Conservation (phyloP, 2,888 invertebrate genomes). For the Acanthacorydalis orientalis region DNA sequence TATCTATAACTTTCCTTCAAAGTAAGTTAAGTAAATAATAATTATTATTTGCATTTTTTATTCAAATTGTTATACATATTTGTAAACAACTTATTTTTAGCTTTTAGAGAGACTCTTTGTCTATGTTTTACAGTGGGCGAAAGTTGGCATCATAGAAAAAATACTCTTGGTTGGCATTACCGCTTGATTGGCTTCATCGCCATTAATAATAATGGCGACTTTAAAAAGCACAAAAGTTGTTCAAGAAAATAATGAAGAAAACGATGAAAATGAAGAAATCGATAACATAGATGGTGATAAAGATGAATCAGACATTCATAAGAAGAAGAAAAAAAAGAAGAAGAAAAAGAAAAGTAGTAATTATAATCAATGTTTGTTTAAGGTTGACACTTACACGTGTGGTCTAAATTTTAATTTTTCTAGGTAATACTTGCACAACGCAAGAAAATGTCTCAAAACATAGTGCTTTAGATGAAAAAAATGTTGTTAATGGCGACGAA, state of each 20-base stretch:
- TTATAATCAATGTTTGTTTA: slow-evolving; percentile 11
- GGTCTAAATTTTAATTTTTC: neutral
- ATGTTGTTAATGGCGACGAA: slow-evolving; percentile 12
- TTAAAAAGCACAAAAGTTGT: too few species aligned
- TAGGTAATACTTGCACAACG: neutral
- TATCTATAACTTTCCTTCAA: too few species aligned
- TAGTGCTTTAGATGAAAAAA: neutral
- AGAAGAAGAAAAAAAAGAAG: slow-evolving; percentile 77
- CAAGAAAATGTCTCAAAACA: neutral
- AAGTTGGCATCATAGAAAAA: too few species aligned
- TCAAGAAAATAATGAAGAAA: slow-evolving; percentile 18
- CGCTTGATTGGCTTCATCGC: too few species aligned
- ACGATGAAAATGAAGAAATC: slow-evolving; percentile 28
- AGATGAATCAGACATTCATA: slow-evolving; percentile 40
- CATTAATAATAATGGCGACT: too few species aligned
- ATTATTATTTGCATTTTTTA: too few species aligned
- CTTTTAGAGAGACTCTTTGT: too few species aligned
- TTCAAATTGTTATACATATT: too few species aligned
- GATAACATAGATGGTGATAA: slow-evolving; percentile 36
- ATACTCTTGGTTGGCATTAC: too few species aligned
- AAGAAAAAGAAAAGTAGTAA: slow-evolving; percentile 70
- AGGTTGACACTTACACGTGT: slow-evolving; percentile 8
- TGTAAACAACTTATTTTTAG: too few species aligned
- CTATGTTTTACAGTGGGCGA: too few species aligned
- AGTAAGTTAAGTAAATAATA: too few species aligned